phyloP scores from a whole-genome alignment of 35 echinoderm and acorn worm genomes.

The Eucidaris tribuloides region DNA sequence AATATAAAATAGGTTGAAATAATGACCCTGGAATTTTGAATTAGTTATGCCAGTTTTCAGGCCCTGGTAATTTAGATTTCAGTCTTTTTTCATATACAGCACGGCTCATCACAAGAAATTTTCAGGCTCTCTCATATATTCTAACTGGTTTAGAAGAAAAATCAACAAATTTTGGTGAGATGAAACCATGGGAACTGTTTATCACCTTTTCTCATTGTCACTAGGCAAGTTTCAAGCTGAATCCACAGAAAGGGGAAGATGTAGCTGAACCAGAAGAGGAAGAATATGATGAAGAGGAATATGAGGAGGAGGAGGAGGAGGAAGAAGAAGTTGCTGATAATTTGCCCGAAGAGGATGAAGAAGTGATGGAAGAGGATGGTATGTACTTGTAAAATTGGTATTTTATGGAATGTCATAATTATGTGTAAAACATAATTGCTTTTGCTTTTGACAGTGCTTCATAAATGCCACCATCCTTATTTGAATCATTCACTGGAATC shows the following conservation, averaged over 20 bases:
- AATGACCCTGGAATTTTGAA: not conserved
- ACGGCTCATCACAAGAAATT: not conserved
- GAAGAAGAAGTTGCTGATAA: constrained; percentile 6
- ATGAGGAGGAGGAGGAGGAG: constrained; percentile 23
- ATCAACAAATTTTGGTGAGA: no score
- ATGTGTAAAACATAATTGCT: not conserved
- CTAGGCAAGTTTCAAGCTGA: not conserved
- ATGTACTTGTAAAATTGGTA: not conserved
- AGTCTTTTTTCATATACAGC: not conserved
- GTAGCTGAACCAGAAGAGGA: not conserved
- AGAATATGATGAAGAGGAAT: not conserved
- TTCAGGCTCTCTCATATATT: not conserved
- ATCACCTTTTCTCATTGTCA: not conserved
- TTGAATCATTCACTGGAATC: not conserved
- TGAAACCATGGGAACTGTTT: not conserved
- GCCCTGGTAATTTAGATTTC: not conserved
- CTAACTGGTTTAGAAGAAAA: no score
- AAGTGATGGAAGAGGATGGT: not conserved
- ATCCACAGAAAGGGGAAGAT: not conserved
- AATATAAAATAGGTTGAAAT: no score
- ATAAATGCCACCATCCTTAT: not conserved
- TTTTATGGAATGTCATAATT: not conserved
- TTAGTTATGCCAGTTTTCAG: not conserved
- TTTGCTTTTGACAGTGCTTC: not conserved
- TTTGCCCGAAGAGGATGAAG: not conserved